Conservation (phyloP, 2,888 invertebrate genomes). For the Aleiodes alternator region DNA sequence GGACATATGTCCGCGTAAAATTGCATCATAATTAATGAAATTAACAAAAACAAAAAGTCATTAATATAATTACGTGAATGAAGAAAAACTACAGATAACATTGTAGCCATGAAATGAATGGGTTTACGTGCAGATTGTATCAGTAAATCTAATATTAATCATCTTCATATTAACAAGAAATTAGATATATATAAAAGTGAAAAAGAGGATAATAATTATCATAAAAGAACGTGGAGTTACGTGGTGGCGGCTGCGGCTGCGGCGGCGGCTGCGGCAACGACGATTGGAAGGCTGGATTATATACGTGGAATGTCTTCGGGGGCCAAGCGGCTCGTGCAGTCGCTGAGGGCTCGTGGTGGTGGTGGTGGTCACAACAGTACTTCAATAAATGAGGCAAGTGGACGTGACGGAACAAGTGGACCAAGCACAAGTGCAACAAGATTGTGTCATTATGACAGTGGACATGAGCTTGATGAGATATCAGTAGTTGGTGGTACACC, state of each 20-base stretch:
- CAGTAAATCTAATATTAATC: slow-evolving; percentile 16
- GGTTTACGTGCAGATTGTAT: slow-evolving; percentile 34
- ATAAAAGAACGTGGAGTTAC: slow-evolving; percentile 42
- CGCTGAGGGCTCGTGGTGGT: slow-evolving; percentile 73
- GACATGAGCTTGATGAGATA: slow-evolving; percentile 77
- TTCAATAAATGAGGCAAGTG: slow-evolving; percentile 63
- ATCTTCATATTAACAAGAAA: slow-evolving; percentile 8
- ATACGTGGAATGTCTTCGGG: slow-evolving; percentile 75
- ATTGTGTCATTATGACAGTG: slow-evolving; percentile 73
- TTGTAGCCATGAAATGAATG: slow-evolving; percentile 43
- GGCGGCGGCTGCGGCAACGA: slow-evolving; percentile 53
- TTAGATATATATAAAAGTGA: slow-evolving; percentile 8
- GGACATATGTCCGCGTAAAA: slow-evolving; percentile 31
- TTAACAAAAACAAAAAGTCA: not conserved
- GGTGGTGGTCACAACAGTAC: slow-evolving; percentile 60
- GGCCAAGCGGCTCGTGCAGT: slow-evolving; percentile 75
- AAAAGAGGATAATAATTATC: not conserved
- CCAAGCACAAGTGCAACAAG: slow-evolving; percentile 72
- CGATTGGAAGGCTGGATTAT: slow-evolving; percentile 73
- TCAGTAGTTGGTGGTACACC: slow-evolving; percentile 76
- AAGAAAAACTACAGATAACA: not conserved
- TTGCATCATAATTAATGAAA: not conserved
- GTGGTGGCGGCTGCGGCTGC: slow-evolving; percentile 49
- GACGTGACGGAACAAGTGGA: slow-evolving; percentile 63
- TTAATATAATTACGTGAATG: slow-evolving; percentile 7